phyloP scores from a whole-genome alignment of 1,140 invertebrate genomes.

The Lysiphlebus fabarum region DNA sequence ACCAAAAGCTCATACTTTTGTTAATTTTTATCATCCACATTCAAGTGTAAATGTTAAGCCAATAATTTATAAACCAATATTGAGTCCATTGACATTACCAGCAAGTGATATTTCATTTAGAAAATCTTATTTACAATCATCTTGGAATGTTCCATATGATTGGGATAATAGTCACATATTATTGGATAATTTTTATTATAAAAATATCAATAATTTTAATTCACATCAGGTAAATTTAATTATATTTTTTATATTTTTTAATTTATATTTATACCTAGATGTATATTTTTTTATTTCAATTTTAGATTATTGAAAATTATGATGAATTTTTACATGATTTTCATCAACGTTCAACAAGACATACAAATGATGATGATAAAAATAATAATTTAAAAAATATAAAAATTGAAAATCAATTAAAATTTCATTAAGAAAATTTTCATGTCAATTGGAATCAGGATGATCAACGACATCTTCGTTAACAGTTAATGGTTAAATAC shows the following conservation, averaged over 20 bases:
- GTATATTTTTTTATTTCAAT: neutral
- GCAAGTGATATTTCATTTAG: slow-evolving; percentile 25
- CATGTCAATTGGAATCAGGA: slow-evolving; percentile 60
- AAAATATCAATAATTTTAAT: slow-evolving; percentile 33
- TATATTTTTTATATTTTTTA: slow-evolving; percentile 2
- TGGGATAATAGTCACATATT: slow-evolving; percentile 35
- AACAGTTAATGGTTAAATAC: slow-evolving; percentile 60
- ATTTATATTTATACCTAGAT: neutral
- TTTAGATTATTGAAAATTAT: slow-evolving; percentile 36
- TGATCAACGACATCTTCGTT: slow-evolving; percentile 53
- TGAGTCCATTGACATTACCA: slow-evolving; percentile 37
- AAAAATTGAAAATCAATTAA: neutral
- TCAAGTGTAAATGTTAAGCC: slow-evolving; percentile 23
- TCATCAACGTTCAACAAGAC: slow-evolving; percentile 32
- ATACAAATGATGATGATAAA: slow-evolving; percentile 15
- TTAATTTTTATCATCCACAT: slow-evolving; percentile 24
- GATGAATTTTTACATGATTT: slow-evolving; percentile 37
- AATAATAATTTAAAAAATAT: neutral
- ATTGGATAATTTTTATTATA: slow-evolving; percentile 27
- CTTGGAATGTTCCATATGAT: slow-evolving; percentile 34
- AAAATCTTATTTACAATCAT: slow-evolving; percentile 27
- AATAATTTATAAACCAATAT: slow-evolving; percentile 37
- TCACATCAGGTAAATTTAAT: slow-evolving; percentile 35
- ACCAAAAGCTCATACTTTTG: slow-evolving; percentile 32
- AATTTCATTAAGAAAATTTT: slow-evolving; percentile 69